These are phyloP conservation scores for Rhagophthalmus giganteus DNA, from an alignment of 2,888 invertebrate species.

Conservation along the genomic window DNA sequence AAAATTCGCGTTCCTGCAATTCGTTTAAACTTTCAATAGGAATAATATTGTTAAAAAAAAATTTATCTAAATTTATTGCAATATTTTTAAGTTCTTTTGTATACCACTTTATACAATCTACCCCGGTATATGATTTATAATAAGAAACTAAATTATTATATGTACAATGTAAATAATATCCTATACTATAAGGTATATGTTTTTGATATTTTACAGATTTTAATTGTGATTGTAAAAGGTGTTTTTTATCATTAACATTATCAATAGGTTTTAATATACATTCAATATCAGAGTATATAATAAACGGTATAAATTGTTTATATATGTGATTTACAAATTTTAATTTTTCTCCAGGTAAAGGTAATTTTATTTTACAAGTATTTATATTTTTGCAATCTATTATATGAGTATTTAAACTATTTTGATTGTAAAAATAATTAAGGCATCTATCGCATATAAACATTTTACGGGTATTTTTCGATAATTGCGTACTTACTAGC, in stretches of 20 bases:
- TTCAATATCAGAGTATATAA: constrained; percentile 32
- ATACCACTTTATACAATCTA: constrained; percentile 21
- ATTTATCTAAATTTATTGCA: constrained; percentile 6
- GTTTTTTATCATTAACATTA: no score
- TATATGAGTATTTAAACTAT: constrained; percentile 10
- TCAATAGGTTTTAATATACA: constrained; percentile 21
- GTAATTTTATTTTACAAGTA: constrained; percentile 1
- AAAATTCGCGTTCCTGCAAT: constrained; percentile 15
- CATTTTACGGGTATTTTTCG: constrained; percentile 5
- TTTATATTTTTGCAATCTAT: constrained; percentile 8
- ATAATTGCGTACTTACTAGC: no score
- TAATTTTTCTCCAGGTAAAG: constrained; percentile 10
- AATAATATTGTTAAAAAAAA: not conserved
- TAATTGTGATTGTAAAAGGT: not conserved
- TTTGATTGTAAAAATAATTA: constrained; percentile 12
- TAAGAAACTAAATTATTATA: constrained; percentile 17
- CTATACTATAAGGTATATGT: constrained; percentile 23
- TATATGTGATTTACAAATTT: constrained; percentile 20
- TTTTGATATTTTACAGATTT: constrained; percentile 11
- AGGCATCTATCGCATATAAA: no score
- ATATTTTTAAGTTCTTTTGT: constrained; percentile 25
- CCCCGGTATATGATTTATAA: constrained; percentile 8
- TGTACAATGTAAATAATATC: constrained; percentile 24
- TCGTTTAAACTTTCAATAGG: constrained; percentile 8
- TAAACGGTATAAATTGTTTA: constrained; percentile 20